Evolutionary conservation across 2,888 invertebrate species (phyloP), one percentile per base, ranked within the genome.

Genomic region (Gisinianus flammeolus): DNA sequence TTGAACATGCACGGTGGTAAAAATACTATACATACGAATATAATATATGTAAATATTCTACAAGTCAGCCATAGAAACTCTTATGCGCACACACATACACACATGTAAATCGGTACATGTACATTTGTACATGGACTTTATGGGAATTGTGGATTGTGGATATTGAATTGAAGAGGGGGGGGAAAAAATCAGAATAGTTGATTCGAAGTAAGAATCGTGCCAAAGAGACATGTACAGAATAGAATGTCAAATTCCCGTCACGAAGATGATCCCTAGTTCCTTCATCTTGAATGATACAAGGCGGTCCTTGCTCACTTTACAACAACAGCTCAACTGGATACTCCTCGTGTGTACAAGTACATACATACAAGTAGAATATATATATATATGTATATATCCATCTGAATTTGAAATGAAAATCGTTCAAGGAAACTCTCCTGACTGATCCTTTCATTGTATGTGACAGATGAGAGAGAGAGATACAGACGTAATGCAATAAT

Each of bases 391-490:
- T n/a, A n/a, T n/a, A n/a, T n/a, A 33, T 56, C 31, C 26, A 73
- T 73, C 73, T 73, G 62, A 73, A 73, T 73, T 73, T 64, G 33
- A 73, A 73, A 73, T 73, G 73, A 73, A 73, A 73, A 73, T 73
- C 73, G 73, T 64, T 73, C 73, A 73, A 73, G 73, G 73, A 73
- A 73, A 44, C 44, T 44, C 73, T 73, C 73, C 73, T 73, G 62
- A 62, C 73, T 73, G 62, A 73, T 73, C 73, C 73, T 73, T 73
- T 73, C 73, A 58, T 73, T 73, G 73, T 62, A 35, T n/a, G 30
- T 73, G 73, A 73, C 73, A 73, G 73, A 73, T 73, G 73, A 73
- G 56, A n/a, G n/a, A n/a, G n/a, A n/a, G n/a, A 73, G 73, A 73
- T 73, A 73, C 73, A 73, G 73, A 62, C 73, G 73, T 73, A 73